phyloP scores from a whole-genome alignment of 2,888 invertebrate species.

The Zeuzera pyrina region DNA sequence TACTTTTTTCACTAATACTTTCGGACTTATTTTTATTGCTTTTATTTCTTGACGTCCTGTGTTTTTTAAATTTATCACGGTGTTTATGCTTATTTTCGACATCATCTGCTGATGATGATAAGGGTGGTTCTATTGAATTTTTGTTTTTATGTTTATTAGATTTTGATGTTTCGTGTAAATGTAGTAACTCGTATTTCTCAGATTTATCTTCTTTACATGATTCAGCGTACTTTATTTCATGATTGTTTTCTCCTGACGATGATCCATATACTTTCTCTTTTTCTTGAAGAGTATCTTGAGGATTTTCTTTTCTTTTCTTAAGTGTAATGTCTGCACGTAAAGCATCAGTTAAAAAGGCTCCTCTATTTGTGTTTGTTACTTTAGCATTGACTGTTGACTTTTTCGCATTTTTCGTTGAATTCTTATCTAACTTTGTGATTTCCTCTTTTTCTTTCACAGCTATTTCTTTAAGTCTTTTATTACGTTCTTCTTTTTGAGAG shows the following conservation, averaged over 20 bases:
- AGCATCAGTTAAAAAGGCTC: constrained; percentile 64
- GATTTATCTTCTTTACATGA: no score
- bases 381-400: constrained; percentile 47
- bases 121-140: no score
- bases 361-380: constrained; percentile 65
- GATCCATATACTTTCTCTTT: no score
- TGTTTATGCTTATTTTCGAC: constrained; percentile 16
- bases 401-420: constrained; percentile 20
- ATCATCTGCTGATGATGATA: constrained; percentile 11
- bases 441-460: constrained; percentile 44
- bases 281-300: constrained; percentile 10
- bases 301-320: constrained; percentile 28
- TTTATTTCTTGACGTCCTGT: no score
- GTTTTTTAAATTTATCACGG: constrained; percentile 6
- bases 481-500: constrained; percentile 58
- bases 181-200: background rate
- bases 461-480: constrained; percentile 64
- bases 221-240: no score
- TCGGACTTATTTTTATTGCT: no score
- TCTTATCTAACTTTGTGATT: constrained; percentile 22
- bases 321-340: constrained; percentile 30
- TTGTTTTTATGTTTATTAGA: no score
- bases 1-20: no score
- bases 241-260: no score
- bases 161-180: background rate